Base-by-base conservation (phyloP, 2,113 vertebrate species). In the Dermatemys mawii region DNA sequence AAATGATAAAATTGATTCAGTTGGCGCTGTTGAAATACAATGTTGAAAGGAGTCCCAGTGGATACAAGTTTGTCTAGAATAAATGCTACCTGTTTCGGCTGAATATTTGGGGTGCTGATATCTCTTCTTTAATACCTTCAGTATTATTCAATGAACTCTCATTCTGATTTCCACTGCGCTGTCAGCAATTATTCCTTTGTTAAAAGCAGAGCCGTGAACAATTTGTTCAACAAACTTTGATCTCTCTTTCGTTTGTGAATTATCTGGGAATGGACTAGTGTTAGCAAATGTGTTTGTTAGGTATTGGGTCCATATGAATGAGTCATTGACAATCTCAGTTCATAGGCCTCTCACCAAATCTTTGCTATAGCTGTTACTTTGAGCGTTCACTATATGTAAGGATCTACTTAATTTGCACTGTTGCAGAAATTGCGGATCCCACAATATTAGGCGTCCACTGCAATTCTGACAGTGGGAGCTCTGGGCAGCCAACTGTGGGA, bases 181-280 rank as follows among this genome's bases (percentile, higher is more conserved):
- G 63, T 86, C 93, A 94, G 78, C 84, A 96, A 90, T 85, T 93
- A 95, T 90, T 87, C 86, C 82, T 84, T 48, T 88, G 76, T 73
- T 89, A 85, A 86, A 93, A 89, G 80, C 12, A 87, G 91, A 93
- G 79, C 73, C 63, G 4, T 49, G 79, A 97, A 76, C 84, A 86
- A 91, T 93, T 92, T 94, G 83, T 91, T 94, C 86, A 76, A 79
- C 67, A 94, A 88, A 84, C 35, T 86, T 41, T 73, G 16, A 51
- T 32, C 24, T 79, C n/a, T 81, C 92, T 70, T 85, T 89, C 32
- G 81, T 87, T 96, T 87, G 51, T 82, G 88, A 88, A 96, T 51
- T 27, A 87, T 38, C 0, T 1, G 38, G 6, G 1, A 95, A 93
- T 80, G 38, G 27, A 1, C 88, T 55, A 70, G 29, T 24, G 27